Evolutionary conservation across 2,113 vertebrate species (phyloP).

Genomic region (Sinosuthora webbiana): DNA sequence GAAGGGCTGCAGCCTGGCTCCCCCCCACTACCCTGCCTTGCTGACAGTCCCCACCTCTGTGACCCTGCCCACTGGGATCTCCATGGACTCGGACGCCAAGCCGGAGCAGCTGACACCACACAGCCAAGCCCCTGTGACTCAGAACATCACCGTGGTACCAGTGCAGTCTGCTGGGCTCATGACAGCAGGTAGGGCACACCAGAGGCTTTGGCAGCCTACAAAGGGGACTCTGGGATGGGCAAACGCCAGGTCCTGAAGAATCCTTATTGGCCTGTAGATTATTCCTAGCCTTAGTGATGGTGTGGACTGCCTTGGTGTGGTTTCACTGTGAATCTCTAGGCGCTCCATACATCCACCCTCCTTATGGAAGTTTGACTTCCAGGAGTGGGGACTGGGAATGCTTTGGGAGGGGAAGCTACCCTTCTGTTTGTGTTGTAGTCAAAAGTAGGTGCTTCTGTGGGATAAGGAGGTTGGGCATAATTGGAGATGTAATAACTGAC

Average conservation of each 20-base stretch:
- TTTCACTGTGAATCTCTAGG: background rate
- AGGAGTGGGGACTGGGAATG: background rate
- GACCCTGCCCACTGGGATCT: conserved; percentile 81
- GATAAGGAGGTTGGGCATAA: background rate
- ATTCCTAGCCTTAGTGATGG: background rate
- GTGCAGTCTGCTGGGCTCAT: conserved; percentile 94
- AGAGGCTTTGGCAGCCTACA: rapidly evolving
- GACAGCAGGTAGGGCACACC: conserved; percentile 84
- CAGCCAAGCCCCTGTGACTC: conserved; percentile 87
- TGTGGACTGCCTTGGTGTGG: background rate
- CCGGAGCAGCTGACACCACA: conserved; percentile 82
- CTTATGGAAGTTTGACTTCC: background rate
- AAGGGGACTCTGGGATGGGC: background rate
- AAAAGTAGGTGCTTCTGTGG: background rate
- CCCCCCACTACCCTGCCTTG: conserved; percentile 92
- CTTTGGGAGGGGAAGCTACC: background rate
- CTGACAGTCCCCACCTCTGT: conserved; percentile 90
- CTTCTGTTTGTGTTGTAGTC: background rate
- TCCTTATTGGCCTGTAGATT: background rate
- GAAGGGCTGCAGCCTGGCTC: conserved; percentile 85
- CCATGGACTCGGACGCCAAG: conserved; percentile 78
- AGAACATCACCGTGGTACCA: conserved; percentile 95
- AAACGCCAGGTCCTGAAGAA: background rate
- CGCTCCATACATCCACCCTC: background rate
- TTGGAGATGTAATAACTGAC: background rate